Evolutionary conservation across 2,888 invertebrate genomes (phyloP).

Genomic region (Meliscaeva auricollis): DNA sequence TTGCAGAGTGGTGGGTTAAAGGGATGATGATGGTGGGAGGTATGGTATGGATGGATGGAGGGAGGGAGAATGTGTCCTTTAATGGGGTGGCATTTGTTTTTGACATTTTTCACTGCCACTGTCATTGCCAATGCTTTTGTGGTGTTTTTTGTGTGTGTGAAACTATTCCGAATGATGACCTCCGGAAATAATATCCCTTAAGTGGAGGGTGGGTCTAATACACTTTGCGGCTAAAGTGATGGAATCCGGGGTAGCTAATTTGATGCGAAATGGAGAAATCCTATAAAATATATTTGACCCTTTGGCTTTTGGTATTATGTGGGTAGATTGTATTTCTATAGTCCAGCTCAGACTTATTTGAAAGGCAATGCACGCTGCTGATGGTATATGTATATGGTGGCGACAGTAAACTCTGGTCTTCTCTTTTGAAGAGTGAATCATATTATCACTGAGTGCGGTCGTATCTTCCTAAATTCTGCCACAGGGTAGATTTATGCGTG

Average conservation of each 20-base stretch:
- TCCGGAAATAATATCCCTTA: constrained; percentile 68
- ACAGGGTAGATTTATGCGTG: constrained; percentile 66
- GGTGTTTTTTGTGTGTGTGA: constrained; percentile 37
- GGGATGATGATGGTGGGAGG: not conserved
- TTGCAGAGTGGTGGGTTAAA: not conserved
- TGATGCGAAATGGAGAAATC: constrained; percentile 41
- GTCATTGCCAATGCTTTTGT: constrained; percentile 69
- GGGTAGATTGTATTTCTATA: constrained; percentile 44
- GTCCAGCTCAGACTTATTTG: constrained; percentile 43
- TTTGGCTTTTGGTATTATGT: constrained; percentile 34
- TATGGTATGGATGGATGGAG: not conserved
- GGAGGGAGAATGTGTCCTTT: constrained; percentile 31
- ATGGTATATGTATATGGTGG: not conserved
- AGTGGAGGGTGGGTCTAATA: constrained; percentile 30
- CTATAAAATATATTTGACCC: constrained; percentile 64
- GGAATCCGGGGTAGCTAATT: constrained; percentile 10
- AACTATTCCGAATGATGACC: constrained; percentile 56
- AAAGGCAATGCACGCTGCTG: constrained; percentile 46
- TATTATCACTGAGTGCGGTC: constrained; percentile 32
- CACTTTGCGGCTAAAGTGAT: no score
- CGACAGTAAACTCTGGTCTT: constrained; percentile 15
- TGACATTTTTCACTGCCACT: constrained; percentile 73
- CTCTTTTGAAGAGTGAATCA: constrained; percentile 24
- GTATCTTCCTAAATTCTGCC: constrained; percentile 17
- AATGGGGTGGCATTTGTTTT: constrained; percentile 18